These are phyloP conservation scores for Linurgus olivaceus DNA, from an alignment of 2,797 vertebrate genomes.

Conservation along the genomic window DNA sequence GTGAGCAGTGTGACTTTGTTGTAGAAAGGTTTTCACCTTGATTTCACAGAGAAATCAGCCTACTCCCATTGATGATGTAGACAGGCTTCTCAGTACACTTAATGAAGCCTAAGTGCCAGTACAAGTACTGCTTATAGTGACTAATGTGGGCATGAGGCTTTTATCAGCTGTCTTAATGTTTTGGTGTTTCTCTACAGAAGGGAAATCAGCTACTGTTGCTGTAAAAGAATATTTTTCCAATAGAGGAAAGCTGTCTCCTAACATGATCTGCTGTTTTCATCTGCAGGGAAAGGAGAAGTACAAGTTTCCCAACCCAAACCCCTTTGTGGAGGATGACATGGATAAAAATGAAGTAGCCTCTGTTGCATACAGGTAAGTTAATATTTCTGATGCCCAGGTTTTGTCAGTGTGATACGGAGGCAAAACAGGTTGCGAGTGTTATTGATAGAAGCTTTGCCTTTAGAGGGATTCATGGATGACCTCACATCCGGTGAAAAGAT, in stretches of 20 bases:
- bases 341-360: slow-evolving; percentile 98
- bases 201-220: background rate
- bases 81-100: background rate
- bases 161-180: background rate
- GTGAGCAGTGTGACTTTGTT: background rate
- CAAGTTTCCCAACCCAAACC: slow-evolving; percentile 93
- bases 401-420: fast-evolving
- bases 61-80: background rate
- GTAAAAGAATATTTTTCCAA: background rate
- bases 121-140: background rate
- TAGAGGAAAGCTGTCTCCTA: background rate
- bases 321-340: slow-evolving; percentile 96
- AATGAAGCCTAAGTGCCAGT: background rate
- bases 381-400: background rate
- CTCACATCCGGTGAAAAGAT: background rate
- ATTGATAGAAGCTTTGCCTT: background rate
- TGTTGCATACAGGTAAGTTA: slow-evolving; percentile 90
- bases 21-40: background rate
- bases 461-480: background rate
- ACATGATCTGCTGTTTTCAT: background rate
- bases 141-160: background rate
- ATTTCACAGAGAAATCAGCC: background rate
- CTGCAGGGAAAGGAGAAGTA: slow-evolving; percentile 88
- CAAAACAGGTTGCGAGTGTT: background rate
- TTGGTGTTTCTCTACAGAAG: background rate